Conservation (phyloP, 2,888 invertebrate genomes). For the Microplitis manilae region DNA sequence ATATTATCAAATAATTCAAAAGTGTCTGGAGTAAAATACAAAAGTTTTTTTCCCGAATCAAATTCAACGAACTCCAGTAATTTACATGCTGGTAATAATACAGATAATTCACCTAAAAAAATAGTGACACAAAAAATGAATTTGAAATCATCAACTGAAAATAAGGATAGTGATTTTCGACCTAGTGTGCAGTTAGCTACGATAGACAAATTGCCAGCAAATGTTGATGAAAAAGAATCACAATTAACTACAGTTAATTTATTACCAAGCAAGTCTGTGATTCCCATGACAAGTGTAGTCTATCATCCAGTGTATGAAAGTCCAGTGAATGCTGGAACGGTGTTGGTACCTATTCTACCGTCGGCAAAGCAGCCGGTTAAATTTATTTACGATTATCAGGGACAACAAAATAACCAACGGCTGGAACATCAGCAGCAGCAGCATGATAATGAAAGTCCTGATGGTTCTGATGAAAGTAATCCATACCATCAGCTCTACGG, state of each 20-base stretch:
- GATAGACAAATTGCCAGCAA: constrained; percentile 51
- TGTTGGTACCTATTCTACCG: constrained; percentile 42
- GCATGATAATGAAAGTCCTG: constrained; percentile 48
- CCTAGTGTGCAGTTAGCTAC: constrained; percentile 62
- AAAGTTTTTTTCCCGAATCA: not conserved
- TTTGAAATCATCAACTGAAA: constrained; percentile 11
- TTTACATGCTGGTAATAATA: not conserved
- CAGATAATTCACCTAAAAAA: too few species aligned
- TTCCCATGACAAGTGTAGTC: not conserved
- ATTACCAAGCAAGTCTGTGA: not conserved
- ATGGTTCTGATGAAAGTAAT: not conserved
- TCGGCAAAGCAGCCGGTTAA: not conserved
- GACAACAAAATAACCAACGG: not conserved
- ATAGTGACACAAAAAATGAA: not conserved
- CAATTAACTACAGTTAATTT: constrained; percentile 11
- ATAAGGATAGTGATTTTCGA: constrained; percentile 44
- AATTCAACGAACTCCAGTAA: not conserved
- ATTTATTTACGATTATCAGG: not conserved
- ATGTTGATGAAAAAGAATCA: constrained; percentile 40
- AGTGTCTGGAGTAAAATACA: not conserved
- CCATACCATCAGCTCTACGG: constrained; percentile 27
- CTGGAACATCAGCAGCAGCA: not conserved
- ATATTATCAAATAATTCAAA: not conserved
- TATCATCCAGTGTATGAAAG: not conserved
- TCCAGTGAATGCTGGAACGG: not conserved